phyloP scores from a whole-genome alignment of 2,888 invertebrate species.

The Yponomeuta evonymella region DNA sequence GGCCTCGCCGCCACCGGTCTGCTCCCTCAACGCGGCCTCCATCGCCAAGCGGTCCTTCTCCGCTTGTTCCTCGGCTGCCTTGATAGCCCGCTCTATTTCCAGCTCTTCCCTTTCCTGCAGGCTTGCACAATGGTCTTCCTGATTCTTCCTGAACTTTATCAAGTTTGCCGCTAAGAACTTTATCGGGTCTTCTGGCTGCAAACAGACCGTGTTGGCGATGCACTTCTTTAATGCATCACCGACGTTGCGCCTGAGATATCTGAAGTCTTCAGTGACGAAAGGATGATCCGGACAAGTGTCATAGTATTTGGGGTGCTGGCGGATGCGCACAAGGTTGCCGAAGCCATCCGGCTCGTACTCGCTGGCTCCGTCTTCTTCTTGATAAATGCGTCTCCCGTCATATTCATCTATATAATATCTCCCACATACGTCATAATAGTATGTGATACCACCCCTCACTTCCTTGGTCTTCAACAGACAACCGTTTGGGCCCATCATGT shows the following conservation, averaged over 20 bases:
- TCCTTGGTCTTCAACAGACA: conserved; percentile 57
- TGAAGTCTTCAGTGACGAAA: conserved; percentile 61
- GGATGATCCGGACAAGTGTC: conserved; percentile 54
- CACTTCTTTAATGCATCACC: conserved; percentile 57
- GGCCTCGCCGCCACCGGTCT: conserved; percentile 60
- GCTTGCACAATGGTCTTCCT: conserved; percentile 50
- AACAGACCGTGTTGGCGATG: conserved; percentile 55
- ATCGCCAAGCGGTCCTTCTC: conserved; percentile 49
- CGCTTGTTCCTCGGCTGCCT: conserved; percentile 49
- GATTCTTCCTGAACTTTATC: conserved; percentile 55
- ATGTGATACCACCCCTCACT: conserved; percentile 49
- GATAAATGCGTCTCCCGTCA: conserved; percentile 60
- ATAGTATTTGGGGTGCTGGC: conserved; percentile 52
- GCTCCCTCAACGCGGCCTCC: conserved; percentile 42
- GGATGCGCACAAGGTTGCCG: conserved; percentile 65
- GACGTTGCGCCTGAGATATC: conserved; percentile 55
- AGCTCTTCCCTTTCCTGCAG: conserved; percentile 50
- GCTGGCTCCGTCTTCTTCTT: conserved; percentile 52
- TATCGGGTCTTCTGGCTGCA: conserved; percentile 64
- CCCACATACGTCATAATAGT: conserved; percentile 61
- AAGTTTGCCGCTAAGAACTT: conserved; percentile 52
- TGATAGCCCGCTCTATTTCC: conserved; percentile 46
- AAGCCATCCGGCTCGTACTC: conserved; percentile 69
- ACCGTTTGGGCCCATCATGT: conserved; percentile 61
- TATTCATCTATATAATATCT: conserved; percentile 56